Conservation (phyloP, 1,140 invertebrate genomes). For the Nephila pilipes region DNA sequence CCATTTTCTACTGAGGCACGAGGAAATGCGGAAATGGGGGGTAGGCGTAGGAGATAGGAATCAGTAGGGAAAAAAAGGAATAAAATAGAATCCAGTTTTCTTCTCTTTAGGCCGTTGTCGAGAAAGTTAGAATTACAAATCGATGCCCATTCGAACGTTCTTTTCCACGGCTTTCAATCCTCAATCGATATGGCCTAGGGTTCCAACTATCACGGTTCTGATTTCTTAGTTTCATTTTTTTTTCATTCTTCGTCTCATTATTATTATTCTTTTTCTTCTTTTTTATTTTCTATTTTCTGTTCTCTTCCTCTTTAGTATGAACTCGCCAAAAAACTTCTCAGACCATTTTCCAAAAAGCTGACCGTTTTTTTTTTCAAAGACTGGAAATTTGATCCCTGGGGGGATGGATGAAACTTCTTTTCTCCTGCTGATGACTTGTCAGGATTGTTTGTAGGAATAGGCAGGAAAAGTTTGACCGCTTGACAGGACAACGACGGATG, state of each 20-base stretch:
- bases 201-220: conserved; percentile 56
- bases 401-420: conserved; percentile 29
- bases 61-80: conserved; percentile 43
- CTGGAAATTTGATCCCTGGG: conserved; percentile 59
- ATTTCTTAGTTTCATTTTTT: conserved; percentile 57
- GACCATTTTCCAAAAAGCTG: conserved; percentile 54
- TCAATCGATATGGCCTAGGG: conserved; percentile 49
- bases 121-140: conserved; percentile 76
- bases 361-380: background rate
- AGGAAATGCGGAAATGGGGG: background rate
- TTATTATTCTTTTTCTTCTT: conserved; percentile 32
- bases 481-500: background rate
- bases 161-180: conserved; percentile 5
- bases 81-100: conserved; percentile 63
- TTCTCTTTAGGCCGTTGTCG: conserved; percentile 71
- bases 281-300: conserved; percentile 19
- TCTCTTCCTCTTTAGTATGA: background rate
- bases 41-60: background rate
- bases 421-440: conserved; percentile 62
- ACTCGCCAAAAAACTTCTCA: conserved; percentile 41
- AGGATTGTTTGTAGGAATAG: conserved; percentile 61
- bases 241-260: conserved; percentile 47
- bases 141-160: conserved; percentile 71
- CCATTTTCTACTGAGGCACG: conserved; percentile 51
- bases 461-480: conserved; percentile 58